Evolutionary conservation across 2,888 invertebrate species (phyloP).

Genomic region (Orgyia antiqua): DNA sequence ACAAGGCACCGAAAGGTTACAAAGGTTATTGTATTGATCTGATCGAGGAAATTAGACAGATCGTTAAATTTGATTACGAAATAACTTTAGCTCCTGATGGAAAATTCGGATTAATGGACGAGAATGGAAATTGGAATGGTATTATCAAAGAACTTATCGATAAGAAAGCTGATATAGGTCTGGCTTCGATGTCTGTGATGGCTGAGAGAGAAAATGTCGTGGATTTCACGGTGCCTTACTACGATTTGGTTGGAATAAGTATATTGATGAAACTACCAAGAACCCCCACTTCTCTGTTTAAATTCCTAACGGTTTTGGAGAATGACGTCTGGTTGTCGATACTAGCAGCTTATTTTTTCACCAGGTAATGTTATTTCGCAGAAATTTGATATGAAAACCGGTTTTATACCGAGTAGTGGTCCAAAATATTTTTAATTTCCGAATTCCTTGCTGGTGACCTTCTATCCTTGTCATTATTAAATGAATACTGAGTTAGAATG

Average conservation of each 20-base stretch:
- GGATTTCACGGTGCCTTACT: conserved; percentile 98
- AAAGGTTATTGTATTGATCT: conserved; percentile 97
- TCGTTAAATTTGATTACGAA: conserved; percentile 94
- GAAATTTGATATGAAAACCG: conserved; percentile 28
- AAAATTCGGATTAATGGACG: conserved; percentile 93
- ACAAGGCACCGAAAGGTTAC: conserved; percentile 81
- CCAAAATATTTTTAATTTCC: conserved; percentile 27
- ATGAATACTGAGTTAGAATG: conserved; percentile 11
- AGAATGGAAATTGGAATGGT: conserved; percentile 90
- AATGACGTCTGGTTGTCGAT: conserved; percentile 98
- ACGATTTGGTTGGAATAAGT: conserved; percentile 97
- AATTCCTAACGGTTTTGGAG: conserved; percentile 97
- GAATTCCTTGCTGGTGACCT: conserved; percentile 31
- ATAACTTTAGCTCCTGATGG: conserved; percentile 88
- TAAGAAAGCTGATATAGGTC: conserved; percentile 94
- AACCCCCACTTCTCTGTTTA: conserved; percentile 94
- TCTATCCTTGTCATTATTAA: conserved; percentile 20
- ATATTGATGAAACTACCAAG: conserved; percentile 96
- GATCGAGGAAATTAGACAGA: conserved; percentile 89
- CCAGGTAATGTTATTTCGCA: conserved; percentile 79
- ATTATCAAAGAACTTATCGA: conserved; percentile 89
- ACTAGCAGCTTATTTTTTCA: conserved; percentile 95
- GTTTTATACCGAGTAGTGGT: conserved; percentile 16
- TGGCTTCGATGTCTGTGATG: conserved; percentile 97
- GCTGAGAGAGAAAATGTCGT: conserved; percentile 97